Percentiles rank a stretch among this genome's conserved stretches.
These are phyloP conservation scores for Chloroclystis v-ata DNA, from an alignment of 2,888 invertebrate species.

Conservation along the genomic window DNA sequence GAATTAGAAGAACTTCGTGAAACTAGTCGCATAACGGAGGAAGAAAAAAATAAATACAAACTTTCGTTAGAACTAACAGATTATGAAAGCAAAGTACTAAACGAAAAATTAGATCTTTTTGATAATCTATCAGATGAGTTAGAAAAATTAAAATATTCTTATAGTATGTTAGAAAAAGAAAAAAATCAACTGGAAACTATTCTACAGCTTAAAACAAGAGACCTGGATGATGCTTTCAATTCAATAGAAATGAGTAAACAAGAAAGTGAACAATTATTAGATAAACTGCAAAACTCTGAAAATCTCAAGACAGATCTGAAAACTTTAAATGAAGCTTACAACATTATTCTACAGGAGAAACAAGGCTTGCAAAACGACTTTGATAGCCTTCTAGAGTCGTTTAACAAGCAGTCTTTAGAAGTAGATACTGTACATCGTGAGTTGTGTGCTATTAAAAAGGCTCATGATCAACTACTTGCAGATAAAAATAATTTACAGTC, in stretches of 20 bases:
- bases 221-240: conserved; percentile 40
- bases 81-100: conserved; percentile 48
- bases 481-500: conserved; percentile 41
- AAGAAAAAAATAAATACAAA: conserved; percentile 45
- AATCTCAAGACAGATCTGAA: conserved; percentile 38
- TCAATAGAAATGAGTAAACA: conserved; percentile 40
- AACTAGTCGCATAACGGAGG: conserved; percentile 38
- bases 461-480: conserved; percentile 31
- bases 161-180: conserved; percentile 38
- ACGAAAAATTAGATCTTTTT: conserved; percentile 39
- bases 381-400: conserved; percentile 11
- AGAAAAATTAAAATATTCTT: conserved; percentile 35
- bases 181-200: conserved; percentile 45
- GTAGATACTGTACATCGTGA: conserved; percentile 34
- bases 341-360: conserved; percentile 40
- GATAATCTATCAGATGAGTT: conserved; percentile 40
- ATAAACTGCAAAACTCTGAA: conserved; percentile 37
- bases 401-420: conserved; percentile 27
- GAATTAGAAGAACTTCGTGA: conserved; percentile 49
- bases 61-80: conserved; percentile 37
- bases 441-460: conserved; percentile 33
- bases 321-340: conserved; percentile 35
- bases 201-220: conserved; percentile 34
- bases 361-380: conserved; percentile 34
- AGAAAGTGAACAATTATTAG: conserved; percentile 42